Evolutionary conservation across 2,888 invertebrate genomes (phyloP), one percentile per base, ranked within the genome.

Genomic region (Spisula solida): DNA sequence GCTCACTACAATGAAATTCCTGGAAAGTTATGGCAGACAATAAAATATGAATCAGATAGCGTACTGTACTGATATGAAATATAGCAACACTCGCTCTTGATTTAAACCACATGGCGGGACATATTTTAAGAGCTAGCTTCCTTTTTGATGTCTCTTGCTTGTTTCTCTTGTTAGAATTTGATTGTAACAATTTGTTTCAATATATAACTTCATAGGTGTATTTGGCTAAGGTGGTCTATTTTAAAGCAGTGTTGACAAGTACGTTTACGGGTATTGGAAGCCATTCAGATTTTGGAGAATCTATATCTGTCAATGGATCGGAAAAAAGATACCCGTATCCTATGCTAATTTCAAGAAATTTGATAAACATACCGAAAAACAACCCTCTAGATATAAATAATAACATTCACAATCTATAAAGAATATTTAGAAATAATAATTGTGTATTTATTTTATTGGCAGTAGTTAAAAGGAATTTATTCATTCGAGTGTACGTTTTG

Each of bases 1-100:
- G 60, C 51, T 55, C 25, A 84, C 84, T 75, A 84, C 84, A 84
- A 84, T 84, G 84, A 84, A 84, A 84, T 84, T 84, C 84, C 14
- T 48, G 25, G 48, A 66, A 78, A 51, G 48, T 78, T 78, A 84
- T 84, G 78, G 31, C 84, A 84, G 78, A 75, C 78, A 51, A 31
- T 86, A 86, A 85, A 85, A 47, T 70, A 80, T 81, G 29, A 41
- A 75, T 86, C 81, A 29, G 55, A 86, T 81, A 70, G 34, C 34
- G 34, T 31, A 34, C 47, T 29, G 16, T 0, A 31, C 75, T 55
- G 75, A 55, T 86, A 86, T 51, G 81, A 81, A 79, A 75, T 80
- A 79, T 70, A 86, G 34, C 75, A 48, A 25, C 31, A 31, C 34
- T 31, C 25, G 16, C 31, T 31, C 31, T 25, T 86, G 86, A 86